Percentiles rank a stretch among this genome's conserved stretches.
Evolutionary conservation across 2,797 vertebrate genomes (phyloP).

Genomic region (Tokudaia tokunoshimensis): DNA sequence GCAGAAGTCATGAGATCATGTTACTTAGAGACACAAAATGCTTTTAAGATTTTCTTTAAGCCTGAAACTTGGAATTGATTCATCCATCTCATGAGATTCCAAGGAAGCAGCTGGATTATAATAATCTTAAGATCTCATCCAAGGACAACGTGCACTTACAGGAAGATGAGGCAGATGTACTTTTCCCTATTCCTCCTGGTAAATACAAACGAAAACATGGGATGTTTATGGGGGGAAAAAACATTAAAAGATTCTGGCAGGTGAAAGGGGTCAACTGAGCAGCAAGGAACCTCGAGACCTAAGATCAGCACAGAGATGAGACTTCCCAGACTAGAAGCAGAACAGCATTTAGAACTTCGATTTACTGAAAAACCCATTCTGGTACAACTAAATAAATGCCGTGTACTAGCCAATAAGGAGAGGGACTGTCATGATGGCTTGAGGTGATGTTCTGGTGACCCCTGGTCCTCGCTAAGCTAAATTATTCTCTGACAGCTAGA

Average conservation of each 20-base stretch:
- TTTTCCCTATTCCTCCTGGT: constrained; percentile 26
- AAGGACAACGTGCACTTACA: constrained; percentile 38
- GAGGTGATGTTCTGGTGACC: not conserved
- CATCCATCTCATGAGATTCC: constrained; percentile 56
- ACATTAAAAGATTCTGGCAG: not conserved
- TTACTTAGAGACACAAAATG: constrained; percentile 64
- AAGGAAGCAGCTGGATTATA: constrained; percentile 48
- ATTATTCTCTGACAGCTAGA: not conserved
- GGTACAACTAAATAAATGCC: not conserved
- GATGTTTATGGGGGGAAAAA: not conserved
- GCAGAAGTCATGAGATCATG: constrained; percentile 51
- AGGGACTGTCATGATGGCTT: not conserved
- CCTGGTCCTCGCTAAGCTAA: not conserved
- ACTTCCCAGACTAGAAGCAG: not conserved
- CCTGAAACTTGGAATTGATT: constrained; percentile 55
- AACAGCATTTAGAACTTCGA: not conserved
- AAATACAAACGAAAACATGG: constrained; percentile 22
- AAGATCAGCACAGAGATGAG: not conserved
- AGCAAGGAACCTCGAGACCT: not conserved
- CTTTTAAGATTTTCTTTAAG: constrained; percentile 53
- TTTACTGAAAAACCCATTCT: constrained; percentile 34
- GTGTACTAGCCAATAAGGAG: not conserved
- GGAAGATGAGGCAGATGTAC: not conserved
- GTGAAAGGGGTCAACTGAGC: not conserved
- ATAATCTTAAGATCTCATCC: constrained; percentile 56